Evolutionary conservation across 2,797 vertebrate genomes (phyloP).

Genomic region (Masticophis lateralis): DNA sequence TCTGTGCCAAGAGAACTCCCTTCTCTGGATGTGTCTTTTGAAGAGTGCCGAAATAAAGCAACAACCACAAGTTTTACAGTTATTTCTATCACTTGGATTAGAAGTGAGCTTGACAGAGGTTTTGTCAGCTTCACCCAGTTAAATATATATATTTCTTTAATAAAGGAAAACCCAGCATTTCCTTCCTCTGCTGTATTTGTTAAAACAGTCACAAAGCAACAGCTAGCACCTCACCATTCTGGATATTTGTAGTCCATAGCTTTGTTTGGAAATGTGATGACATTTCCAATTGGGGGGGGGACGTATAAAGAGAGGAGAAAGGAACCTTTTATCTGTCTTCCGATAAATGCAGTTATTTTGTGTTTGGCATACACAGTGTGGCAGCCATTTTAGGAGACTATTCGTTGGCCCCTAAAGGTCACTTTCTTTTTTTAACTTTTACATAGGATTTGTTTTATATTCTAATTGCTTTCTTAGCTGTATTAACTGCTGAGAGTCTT

Average conservation of each 20-base stretch:
- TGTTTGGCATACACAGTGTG: background rate
- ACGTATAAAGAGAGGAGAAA: background rate
- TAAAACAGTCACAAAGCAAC: background rate
- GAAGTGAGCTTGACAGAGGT: background rate
- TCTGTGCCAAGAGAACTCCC: background rate
- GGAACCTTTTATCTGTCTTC: background rate
- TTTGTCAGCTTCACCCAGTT: background rate
- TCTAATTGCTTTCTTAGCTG: background rate
- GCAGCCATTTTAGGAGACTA: background rate
- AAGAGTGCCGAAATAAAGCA: background rate
- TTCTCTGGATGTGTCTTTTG: background rate
- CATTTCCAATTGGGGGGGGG: background rate
- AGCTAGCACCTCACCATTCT: background rate
- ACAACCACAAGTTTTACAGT: background rate
- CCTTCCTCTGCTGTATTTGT: background rate
- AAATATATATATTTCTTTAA: background rate
- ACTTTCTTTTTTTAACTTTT: background rate
- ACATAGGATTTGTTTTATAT: background rate
- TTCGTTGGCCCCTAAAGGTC: background rate
- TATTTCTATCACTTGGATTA: background rate
- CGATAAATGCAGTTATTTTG: background rate
- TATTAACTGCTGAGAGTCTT: background rate
- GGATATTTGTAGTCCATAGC: background rate
- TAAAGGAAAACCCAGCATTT: background rate
- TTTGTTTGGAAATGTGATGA: background rate